These are phyloP conservation scores for Blera fallax DNA, from an alignment of 2,888 invertebrate species.

Conservation along the genomic window DNA sequence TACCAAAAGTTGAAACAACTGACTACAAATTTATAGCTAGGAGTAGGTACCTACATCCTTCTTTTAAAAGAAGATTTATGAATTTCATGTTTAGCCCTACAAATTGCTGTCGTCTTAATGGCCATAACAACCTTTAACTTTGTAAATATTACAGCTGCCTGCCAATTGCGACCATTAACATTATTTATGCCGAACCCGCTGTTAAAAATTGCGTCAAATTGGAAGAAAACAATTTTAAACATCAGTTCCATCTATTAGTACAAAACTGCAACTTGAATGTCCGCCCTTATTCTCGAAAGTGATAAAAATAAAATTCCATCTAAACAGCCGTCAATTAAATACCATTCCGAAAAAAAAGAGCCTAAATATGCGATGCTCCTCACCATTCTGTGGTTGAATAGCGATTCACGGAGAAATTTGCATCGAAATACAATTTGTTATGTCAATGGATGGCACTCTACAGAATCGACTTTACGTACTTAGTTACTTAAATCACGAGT, in stretches of 20 bases:
- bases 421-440: constrained; percentile 70
- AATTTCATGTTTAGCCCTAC: not conserved
- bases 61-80: too few species aligned
- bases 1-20: too few species aligned
- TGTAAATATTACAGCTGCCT: not conserved
- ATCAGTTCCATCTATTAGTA: not conserved
- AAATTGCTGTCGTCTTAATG: not conserved
- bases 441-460: constrained; percentile 58
- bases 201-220: not conserved
- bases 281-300: not conserved
- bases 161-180: not conserved
- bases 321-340: constrained; percentile 54
- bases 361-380: not conserved
- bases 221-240: not conserved
- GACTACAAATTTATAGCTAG: too few species aligned
- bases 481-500: constrained; percentile 41
- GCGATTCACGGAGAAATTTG: constrained; percentile 52
- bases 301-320: constrained; percentile 35
- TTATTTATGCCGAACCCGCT: not conserved
- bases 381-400: constrained; percentile 16
- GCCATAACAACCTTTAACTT: not conserved
- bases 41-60: too few species aligned
- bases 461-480: constrained; percentile 23
- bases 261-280: not conserved
- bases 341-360: constrained; percentile 26